phyloP scores from a whole-genome alignment of 2,797 vertebrate genomes.

The Philypnodon macrostomus region DNA sequence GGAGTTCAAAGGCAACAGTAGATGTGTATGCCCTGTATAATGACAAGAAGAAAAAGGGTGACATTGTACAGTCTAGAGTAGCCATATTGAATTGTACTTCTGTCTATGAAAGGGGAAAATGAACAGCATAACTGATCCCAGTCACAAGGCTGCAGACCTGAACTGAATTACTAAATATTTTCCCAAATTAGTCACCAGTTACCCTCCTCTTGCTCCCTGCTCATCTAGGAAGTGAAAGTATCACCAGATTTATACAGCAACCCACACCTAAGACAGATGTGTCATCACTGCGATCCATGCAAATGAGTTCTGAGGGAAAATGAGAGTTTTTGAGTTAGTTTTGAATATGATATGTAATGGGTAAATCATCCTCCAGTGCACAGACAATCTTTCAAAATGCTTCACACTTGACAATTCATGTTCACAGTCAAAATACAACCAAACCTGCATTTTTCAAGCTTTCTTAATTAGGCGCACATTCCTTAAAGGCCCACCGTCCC shows the following conservation, averaged over 20 bases:
- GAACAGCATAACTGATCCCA: slow-evolving; percentile 45
- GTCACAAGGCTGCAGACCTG: slow-evolving; percentile 62
- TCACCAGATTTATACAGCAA: slow-evolving; percentile 30
- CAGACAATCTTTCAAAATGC: too few relatives aligned
- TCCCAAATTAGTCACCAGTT: slow-evolving; percentile 70
- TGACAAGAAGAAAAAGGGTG: neutral
- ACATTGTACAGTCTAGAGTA: slow-evolving; percentile 16
- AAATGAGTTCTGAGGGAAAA: slow-evolving; percentile 1
- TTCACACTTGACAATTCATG: neutral
- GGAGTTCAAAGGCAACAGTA: neutral
- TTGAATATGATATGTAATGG: neutral
- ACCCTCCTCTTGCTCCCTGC: slow-evolving; percentile 59
- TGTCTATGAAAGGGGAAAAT: slow-evolving; percentile 51
- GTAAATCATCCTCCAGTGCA: neutral
- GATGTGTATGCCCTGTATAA: too few relatives aligned
- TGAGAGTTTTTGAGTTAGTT: neutral
- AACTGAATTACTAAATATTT: slow-evolving; percentile 56
- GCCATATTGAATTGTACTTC: slow-evolving; percentile 56
- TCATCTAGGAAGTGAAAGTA: slow-evolving; percentile 66
- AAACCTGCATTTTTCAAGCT: too few relatives aligned
- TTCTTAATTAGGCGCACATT: too few relatives aligned
- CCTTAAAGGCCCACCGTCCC: too few relatives aligned
- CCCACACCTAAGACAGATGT: slow-evolving; percentile 24
- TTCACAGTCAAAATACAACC: too few relatives aligned
- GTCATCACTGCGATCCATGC: slow-evolving; percentile 15